These are phyloP conservation scores for Malaclemys terrapin DNA, from an alignment of 2,113 vertebrate genomes.

Conservation along the genomic window DNA sequence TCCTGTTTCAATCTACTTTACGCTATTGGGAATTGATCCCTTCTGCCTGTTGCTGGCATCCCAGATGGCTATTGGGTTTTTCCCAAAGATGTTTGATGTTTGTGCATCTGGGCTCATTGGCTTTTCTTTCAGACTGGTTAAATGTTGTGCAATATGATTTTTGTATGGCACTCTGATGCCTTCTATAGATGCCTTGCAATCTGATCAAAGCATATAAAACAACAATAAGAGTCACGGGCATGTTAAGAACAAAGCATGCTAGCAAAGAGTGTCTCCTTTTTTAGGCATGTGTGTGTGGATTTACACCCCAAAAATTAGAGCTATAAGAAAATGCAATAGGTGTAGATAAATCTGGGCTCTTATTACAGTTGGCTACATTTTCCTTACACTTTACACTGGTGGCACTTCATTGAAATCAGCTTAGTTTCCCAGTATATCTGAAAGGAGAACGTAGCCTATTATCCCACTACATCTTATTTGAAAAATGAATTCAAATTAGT, in stretches of 20 bases:
- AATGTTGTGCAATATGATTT: background rate
- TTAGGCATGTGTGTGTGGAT: background rate
- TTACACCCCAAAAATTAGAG: background rate
- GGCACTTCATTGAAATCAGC: background rate
- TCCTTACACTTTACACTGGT: constrained; percentile 8
- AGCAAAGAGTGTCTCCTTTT: background rate
- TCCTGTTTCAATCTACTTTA: background rate
- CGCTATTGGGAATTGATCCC: background rate
- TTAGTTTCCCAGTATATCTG: background rate
- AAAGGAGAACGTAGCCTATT: background rate
- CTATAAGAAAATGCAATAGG: background rate
- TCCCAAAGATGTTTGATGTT: rapidly evolving
- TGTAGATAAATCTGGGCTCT: background rate
- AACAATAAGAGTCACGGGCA: background rate
- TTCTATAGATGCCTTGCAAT: background rate
- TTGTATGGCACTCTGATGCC: background rate
- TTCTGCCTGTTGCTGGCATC: background rate
- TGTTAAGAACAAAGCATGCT: background rate
- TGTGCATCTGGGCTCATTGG: background rate
- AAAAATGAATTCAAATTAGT: constrained; percentile 41
- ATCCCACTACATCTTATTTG: background rate
- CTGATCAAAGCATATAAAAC: background rate
- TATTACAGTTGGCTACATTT: background rate
- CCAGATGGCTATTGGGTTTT: background rate
- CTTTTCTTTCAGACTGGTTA: background rate